These are phyloP conservation scores for Larimichthys crocea DNA, from an alignment of 2,113 vertebrate species.

Conservation along the genomic window DNA sequence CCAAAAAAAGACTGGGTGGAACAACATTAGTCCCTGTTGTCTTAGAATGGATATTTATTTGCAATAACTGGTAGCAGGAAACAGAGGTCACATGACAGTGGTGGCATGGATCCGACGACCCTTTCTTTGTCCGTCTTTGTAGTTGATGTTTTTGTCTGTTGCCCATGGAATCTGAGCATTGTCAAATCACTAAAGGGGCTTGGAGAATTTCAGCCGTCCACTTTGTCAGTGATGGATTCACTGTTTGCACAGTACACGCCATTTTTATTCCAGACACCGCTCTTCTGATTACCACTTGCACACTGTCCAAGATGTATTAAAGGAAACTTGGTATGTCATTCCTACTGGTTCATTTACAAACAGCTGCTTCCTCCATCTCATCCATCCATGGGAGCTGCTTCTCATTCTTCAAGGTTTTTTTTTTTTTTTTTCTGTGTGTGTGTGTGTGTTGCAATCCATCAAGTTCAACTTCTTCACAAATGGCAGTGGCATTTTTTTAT, in stretches of 20 bases:
- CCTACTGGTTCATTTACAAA: constrained; percentile 21
- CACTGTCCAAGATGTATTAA: constrained; percentile 10
- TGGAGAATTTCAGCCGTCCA: not conserved
- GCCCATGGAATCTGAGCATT: not conserved
- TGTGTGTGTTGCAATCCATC: not conserved
- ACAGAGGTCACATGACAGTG: not conserved
- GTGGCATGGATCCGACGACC: no score
- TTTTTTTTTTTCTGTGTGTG: not conserved
- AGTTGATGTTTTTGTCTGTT: not conserved
- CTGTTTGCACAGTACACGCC: not conserved
- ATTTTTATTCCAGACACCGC: constrained; percentile 11
- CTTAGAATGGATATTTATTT: not conserved
- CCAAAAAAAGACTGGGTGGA: constrained; percentile 20
- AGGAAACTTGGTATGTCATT: constrained; percentile 10
- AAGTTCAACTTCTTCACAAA: not conserved
- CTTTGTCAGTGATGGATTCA: constrained; percentile 8
- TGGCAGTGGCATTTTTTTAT: not conserved
- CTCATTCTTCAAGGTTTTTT: not conserved
- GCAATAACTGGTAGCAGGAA: not conserved
- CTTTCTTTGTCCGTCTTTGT: not conserved
- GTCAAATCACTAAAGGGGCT: not conserved
- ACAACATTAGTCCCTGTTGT: not conserved
- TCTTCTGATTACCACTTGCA: constrained; percentile 4
- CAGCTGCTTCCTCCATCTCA: constrained; percentile 22
- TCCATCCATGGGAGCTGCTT: not conserved